phyloP scores from a whole-genome alignment of 1,140 invertebrate genomes.

The Sminthurinus signatus region DNA sequence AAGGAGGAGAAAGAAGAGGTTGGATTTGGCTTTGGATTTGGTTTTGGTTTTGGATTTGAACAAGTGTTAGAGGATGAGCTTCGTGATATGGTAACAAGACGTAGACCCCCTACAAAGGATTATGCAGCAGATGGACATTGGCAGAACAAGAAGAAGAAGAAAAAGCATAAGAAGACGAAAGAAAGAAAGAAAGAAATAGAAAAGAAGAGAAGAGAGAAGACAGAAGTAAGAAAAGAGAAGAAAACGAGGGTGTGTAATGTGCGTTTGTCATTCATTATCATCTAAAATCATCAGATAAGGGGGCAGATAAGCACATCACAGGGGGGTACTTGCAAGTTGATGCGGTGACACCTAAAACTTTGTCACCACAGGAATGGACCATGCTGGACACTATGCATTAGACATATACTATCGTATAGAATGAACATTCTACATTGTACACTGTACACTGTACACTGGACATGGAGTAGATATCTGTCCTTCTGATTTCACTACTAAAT shows the following conservation, averaged over 20 bases:
- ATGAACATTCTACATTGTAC: no score
- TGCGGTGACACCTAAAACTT: constrained; percentile 36
- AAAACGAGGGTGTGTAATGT: constrained; percentile 11
- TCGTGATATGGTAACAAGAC: constrained; percentile 13
- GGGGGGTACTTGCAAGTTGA: constrained; percentile 32
- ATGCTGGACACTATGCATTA: background rate
- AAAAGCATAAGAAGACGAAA: background rate
- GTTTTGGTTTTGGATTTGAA: no score
- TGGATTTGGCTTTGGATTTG: background rate
- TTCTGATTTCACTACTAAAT: no score
- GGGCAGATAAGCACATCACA: constrained; percentile 18
- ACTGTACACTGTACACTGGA: no score
- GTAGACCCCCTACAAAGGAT: constrained; percentile 16
- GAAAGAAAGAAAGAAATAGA: background rate
- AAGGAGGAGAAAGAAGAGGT: constrained; percentile 4
- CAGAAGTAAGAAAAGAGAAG: background rate
- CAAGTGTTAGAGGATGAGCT: constrained; percentile 12
- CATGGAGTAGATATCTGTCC: no score
- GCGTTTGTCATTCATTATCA: constrained; percentile 31
- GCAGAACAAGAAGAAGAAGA: constrained; percentile 5
- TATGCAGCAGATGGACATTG: constrained; percentile 15
- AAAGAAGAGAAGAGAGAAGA: background rate
- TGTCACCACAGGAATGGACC: constrained; percentile 27
- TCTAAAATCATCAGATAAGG: constrained; percentile 28
- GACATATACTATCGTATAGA: no score